Base-by-base conservation (phyloP, 1,140 invertebrate species). In the Scaptomyza hsui region DNA sequence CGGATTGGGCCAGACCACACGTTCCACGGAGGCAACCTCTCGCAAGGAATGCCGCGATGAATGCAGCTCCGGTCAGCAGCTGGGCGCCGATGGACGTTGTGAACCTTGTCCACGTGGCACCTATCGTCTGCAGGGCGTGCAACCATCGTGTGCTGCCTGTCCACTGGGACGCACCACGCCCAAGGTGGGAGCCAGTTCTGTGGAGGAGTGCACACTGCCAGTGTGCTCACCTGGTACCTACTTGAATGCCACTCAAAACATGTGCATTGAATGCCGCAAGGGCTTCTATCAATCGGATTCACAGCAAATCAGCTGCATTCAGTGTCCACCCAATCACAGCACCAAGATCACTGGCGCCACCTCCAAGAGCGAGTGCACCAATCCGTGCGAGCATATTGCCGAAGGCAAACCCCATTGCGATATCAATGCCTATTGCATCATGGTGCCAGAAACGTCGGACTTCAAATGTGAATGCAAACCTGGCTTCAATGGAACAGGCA, bases 391-490 rank as follows among this genome's bases (percentile, higher is more conserved):
- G 83, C 96, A 95, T 83, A 82, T 91, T 61, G 86, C 86, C 44
- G 91, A 91, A 69, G 95, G 95, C 72, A 96, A 95, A 24, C 94
- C 96, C 2, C 95, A 97, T 55, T 99, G 97, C 82, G 96, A 98
- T 83, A 91, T 93, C 0, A 98, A 98, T 91, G 97, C 97, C 0
- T 96, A 97, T 83, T 98, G 98, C 90, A 93, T 98, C 0, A 93
- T 98, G 47, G 95, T 97, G 35, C 94, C 94, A 0, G 96, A 98
- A 88, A 97, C 96, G 0, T 95, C 95, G 67, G 96, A 97, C 73
- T 98, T 97, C 92, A 95, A 95, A 75, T 99, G 98, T 80, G 95
- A 97, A 89, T 99, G 98, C 91, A 98, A 98, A 88, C 95, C 96
- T 1, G 98, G 97, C 1, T 99, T 97, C 92, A 97, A 98, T 90